Conservation (phyloP, 2,797 vertebrate genomes). For the Malacoctenus gilli region DNA sequence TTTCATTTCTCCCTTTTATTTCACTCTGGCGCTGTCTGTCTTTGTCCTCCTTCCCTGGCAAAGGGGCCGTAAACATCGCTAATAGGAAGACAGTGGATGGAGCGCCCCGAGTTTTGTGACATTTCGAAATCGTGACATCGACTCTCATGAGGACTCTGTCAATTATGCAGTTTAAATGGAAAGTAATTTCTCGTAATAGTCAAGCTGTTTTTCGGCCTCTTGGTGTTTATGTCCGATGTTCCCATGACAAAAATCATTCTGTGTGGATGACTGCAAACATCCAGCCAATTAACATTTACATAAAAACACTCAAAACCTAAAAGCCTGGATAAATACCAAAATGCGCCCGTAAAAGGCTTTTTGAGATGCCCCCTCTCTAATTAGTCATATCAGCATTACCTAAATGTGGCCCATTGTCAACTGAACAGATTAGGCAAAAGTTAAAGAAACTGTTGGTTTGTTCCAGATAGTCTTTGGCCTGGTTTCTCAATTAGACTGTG, state of each 20-base stretch:
- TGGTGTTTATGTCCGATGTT: conserved; percentile 13
- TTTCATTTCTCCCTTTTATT: conserved; percentile 24
- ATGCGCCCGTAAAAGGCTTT: conserved; percentile 18
- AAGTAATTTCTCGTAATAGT: conserved; percentile 12
- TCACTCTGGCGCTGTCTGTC: conserved; percentile 4
- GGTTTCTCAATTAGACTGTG: conserved; percentile 69
- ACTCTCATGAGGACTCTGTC: conserved; percentile 12
- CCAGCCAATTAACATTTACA: conserved; percentile 19
- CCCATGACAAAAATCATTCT: conserved; percentile 9
- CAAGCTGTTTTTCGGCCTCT: conserved; percentile 9
- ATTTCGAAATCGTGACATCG: conserved; percentile 39
- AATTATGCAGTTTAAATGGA: conserved; percentile 19
- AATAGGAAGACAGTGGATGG: conserved; percentile 19
- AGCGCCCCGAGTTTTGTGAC: conserved; percentile 11
- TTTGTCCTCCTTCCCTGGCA: conserved; percentile 6
- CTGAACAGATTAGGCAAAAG: conserved; percentile 54
- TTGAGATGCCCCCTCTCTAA: conserved; percentile 25
- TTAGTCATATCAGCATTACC: conserved; percentile 44
- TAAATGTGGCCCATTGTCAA: conserved; percentile 51
- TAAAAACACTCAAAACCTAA: conserved; percentile 9
- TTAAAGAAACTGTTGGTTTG: conserved; percentile 57
- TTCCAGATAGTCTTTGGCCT: conserved; percentile 75
- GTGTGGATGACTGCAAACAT: conserved; percentile 3
- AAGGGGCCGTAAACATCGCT: conserved; percentile 42
- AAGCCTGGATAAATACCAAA: conserved; percentile 20